Evolutionary conservation across 2,888 invertebrate species (phyloP).

Genomic region (Callyntrura guangdongensis): DNA sequence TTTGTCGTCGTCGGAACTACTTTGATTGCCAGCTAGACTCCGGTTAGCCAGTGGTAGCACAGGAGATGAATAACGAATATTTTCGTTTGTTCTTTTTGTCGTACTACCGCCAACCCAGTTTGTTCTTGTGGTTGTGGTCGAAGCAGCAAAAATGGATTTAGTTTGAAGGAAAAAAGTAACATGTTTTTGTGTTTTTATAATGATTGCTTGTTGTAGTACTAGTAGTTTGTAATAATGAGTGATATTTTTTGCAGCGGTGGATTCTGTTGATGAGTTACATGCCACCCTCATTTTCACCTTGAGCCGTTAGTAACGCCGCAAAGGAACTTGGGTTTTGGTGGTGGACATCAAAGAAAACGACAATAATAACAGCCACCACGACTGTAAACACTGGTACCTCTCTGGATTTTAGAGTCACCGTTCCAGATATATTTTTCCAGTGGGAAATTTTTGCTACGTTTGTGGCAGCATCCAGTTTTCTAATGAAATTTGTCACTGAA

Average conservation of each 20-base stretch:
- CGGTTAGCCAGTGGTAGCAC: neutral
- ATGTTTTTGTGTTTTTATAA: conserved; percentile 60
- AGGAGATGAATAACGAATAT: neutral
- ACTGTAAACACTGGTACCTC: neutral
- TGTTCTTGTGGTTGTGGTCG: neutral
- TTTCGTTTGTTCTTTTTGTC: neutral
- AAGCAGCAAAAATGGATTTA: neutral
- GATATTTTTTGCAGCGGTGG: conserved; percentile 34
- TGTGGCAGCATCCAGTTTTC: neutral
- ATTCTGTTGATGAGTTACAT: conserved; percentile 57
- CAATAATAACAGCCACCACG: neutral
- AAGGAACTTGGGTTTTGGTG: neutral
- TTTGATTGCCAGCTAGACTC: too few species aligned
- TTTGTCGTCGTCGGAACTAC: neutral
- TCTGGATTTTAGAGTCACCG: neutral
- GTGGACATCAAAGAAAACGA: neutral
- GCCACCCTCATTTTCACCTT: conserved; percentile 72
- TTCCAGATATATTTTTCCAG: too few species aligned
- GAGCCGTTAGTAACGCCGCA: conserved; percentile 1
- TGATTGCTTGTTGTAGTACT: neutral
- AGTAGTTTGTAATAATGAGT: conserved; percentile 56
- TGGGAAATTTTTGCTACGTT: too few species aligned
- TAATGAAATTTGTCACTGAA: conserved; percentile 18
- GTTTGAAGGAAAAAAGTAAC: conserved; percentile 4
- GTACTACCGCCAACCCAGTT: neutral